Base-by-base conservation (phyloP, 2,797 vertebrate genomes). In the Gymnodraco acuticeps region DNA sequence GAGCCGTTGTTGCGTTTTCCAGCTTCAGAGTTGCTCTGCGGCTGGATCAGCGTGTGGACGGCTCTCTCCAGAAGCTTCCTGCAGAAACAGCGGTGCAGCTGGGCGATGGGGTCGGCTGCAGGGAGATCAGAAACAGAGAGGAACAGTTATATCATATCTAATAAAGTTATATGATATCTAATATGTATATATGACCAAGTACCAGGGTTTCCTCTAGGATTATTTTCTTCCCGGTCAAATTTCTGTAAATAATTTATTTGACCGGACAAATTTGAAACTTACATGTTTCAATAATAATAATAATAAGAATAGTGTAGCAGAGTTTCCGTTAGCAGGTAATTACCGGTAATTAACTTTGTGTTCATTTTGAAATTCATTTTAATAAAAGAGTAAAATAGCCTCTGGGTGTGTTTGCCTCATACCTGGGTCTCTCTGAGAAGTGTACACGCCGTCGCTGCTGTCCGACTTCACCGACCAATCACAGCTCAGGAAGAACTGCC, bases 51-150 rank as follows among this genome's bases (percentile, higher is more conserved):
- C 0, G 97, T 96, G 89, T 97, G 97, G 71, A 98, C 95, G 0
- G 98, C 97, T 94, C 94, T 92, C 81, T 98, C 97, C 43, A 99
- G 80, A 43, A 99, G 95, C 86, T 97, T 98, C 93, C 96, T 96
- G 93, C 98, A 99, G 93, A 99, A 99, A 0, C 96, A 96, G 86
- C 96, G 96, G 90, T 99, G 97, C 77, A 99, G 96, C 89, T 99
- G 98, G 42, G 97, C 96, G 3, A 98, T 93, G 64, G 98, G 98
- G 88, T 99, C 97, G 2, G 94, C 98, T 99, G 89, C 9, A 73
- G 59, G 73, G 50, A 71, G 23, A 61, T 9, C 5, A 48, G 48
- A 73, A 64, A 41, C 16, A 20, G 14, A 31, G 5, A 66, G 5
- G 41, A 45, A 17, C 0, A 38, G 17, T 20, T 27, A 27, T 5